Percentiles rank a stretch among this genome's conserved stretches.
Evolutionary conservation across 2,888 invertebrate genomes (phyloP).

Genomic region (Acrocera orbiculus): DNA sequence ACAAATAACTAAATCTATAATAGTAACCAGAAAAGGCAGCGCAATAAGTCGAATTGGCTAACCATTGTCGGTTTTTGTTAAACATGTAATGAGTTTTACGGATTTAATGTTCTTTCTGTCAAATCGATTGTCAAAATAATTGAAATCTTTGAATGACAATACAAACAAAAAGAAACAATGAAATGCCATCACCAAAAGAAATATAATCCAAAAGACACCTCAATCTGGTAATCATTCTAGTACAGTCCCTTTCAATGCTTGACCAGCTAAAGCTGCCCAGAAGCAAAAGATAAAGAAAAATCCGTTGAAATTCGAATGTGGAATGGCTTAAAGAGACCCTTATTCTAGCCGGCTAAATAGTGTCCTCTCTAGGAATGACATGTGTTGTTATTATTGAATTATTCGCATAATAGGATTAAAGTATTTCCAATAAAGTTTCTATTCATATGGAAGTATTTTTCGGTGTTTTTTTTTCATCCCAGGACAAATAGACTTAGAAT

Average conservation of each 20-base stretch:
- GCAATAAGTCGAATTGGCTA: background rate
- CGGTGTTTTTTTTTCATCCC: no score
- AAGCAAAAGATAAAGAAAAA: background rate
- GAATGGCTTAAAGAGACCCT: conserved; percentile 15
- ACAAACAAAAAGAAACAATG: no score
- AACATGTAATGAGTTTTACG: conserved; percentile 11
- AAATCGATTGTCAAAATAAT: background rate
- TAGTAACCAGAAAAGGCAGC: background rate
- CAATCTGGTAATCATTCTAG: no score
- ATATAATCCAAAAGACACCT: no score
- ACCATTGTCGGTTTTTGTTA: conserved; percentile 7
- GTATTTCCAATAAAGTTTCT: conserved; percentile 19
- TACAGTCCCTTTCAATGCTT: conserved; percentile 13
- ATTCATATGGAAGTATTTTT: conserved; percentile 10
- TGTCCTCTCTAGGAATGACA: conserved; percentile 14
- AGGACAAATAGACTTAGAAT: no score
- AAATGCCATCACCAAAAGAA: no score
- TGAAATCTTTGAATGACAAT: background rate
- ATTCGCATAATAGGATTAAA: conserved; percentile 28
- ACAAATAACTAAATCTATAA: background rate
- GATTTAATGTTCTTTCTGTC: conserved; percentile 7
- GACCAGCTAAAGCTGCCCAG: background rate
- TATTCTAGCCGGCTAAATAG: background rate
- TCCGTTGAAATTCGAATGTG: background rate
- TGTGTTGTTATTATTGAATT: conserved; percentile 30